Conservation (phyloP, 2,797 vertebrate species). For the Florisuga fusca region DNA sequence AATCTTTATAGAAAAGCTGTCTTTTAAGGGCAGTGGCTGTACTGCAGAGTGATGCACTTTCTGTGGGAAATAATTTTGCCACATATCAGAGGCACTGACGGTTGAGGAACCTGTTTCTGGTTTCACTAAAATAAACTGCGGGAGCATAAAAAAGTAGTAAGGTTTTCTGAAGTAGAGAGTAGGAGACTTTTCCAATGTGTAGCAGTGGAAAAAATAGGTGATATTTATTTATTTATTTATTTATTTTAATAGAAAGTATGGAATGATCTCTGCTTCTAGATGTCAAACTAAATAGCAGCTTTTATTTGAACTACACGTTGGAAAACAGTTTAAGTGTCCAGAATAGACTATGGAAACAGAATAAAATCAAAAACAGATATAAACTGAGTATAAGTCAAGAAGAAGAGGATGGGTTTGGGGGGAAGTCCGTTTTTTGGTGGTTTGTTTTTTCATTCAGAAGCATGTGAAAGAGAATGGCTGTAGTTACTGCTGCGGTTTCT, state of each 20-base stretch:
- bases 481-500: background rate
- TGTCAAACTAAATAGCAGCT: background rate
- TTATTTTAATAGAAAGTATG: background rate
- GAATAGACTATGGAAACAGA: too few relatives aligned
- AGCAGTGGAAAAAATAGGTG: background rate
- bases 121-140: too few relatives aligned
- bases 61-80: too few relatives aligned
- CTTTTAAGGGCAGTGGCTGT: too few relatives aligned
- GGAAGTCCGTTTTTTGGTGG: background rate
- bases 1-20: too few relatives aligned
- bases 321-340: background rate
- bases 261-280: background rate
- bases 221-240: too few relatives aligned
- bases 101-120: too few relatives aligned
- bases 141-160: too few relatives aligned
- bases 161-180: too few relatives aligned
- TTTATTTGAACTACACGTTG: background rate
- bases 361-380: background rate
- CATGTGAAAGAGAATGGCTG: background rate
- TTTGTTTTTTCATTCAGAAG: background rate
- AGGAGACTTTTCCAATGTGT: too few relatives aligned
- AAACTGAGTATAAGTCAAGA: background rate
- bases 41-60: too few relatives aligned
- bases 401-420: background rate
- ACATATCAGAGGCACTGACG: too few relatives aligned